Base-by-base conservation (phyloP, 2,797 vertebrate genomes). In the Gouania willdenowi region DNA sequence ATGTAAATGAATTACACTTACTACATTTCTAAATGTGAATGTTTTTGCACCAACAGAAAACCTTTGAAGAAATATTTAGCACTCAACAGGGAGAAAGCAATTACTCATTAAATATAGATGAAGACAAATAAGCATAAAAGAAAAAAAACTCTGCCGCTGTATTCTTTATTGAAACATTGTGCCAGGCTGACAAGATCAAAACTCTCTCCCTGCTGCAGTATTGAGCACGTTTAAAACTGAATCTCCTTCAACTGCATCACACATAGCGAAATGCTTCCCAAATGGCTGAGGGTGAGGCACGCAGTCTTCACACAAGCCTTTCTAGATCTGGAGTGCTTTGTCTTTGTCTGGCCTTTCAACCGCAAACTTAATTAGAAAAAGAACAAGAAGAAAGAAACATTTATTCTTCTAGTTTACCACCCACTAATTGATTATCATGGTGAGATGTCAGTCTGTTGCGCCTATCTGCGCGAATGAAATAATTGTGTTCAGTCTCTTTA, bases 311-410 rank as follows among this genome's bases (percentile, higher is more conserved):
- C 60, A 56, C 44, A 19, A 24, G 11, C 28, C 59, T 73, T 64
- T 5, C 48, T 17, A 18, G 57, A 58, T 53, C 31, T 15, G 21
- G 26, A 22, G 28, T 3, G 40, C 60, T 68, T 62, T 57, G 53
- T 75, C 57, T 62, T 41, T 4, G 34, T 43, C 41, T 14, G 23
- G 51, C 22, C 38, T 79, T 83, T 81, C 54, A 77, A 79, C 53
- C 71, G 67, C 66, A 69, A 74, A 71, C 34, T 36, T 54, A 52
- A 66, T 54, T 33, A 50, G 60, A 68, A 63, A 56, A 29, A 51
- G 11, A 45, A 9, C 4, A 37, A 43, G 55, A 43, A 50, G 51
- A 31, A 43, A 38, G 20, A 29, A 12, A 10, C n/a, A 20, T 30
- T 30, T 29, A 18, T 18, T 6, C 10, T 14, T 21, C 18, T 31